Base-by-base conservation (phyloP, 2,888 invertebrate genomes). In the Meliscaeva auricollis region DNA sequence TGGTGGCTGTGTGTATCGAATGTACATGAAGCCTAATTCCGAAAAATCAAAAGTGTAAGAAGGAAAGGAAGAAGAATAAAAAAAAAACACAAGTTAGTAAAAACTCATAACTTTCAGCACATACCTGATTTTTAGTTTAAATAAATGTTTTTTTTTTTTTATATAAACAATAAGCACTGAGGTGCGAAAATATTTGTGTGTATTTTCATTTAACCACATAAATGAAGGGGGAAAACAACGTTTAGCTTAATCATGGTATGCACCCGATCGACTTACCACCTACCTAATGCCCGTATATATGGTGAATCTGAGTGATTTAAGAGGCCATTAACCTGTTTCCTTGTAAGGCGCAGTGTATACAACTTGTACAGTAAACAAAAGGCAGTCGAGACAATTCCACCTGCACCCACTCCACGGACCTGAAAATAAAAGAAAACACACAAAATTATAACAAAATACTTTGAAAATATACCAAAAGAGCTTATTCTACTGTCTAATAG, bases 371-470 rank as follows among this genome's bases (percentile, higher is more conserved):
- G 94, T n/a, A 99, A 94, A 92, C 99, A 99, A 93, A 97, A 99
- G 0, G 99, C 99, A 79, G 99, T 99, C n/a, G 99, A 99, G 20
- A 99, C 99, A 83, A 99, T 99, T 64, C 99, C 99, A 69, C 99
- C 99, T 48, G 99, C 99, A 46, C 99, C 99, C 35, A 99, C 99
- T 32, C 99, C 99, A 87, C 99, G 95, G 6, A 99, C 98, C 97
- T 97, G 91, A 66, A 76, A 82, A 22, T 2, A 46, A 9, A 46
- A 41, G 1, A 64, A 7, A 1, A 62, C n/a, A 41, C 15, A 35
- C 20, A 46, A 8, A 52, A 11, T 17, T 26, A 26, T 35, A 20
- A 17, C 20, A 32, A 11, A 41, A 13, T 6, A 5, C 5, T 26
- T 46, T 62, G 11, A 0, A 6, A 0, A 22, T 30, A 4, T 26